phyloP scores from a whole-genome alignment of 2,888 invertebrate genomes.

The Parnassius orleans region DNA sequence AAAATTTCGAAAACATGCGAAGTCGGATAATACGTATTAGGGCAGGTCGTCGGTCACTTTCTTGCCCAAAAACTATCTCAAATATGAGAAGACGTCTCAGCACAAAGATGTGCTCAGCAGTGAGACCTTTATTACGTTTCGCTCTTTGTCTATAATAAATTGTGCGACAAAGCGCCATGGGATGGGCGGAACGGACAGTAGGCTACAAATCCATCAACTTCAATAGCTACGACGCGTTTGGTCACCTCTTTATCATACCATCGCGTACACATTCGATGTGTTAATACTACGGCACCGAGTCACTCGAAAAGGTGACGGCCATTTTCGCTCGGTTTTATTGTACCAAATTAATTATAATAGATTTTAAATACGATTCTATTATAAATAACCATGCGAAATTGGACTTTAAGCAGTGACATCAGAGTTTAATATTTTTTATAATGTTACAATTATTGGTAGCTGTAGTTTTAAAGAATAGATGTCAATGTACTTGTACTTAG shows the following conservation, averaged over 20 bases:
- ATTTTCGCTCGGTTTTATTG: slow-evolving; percentile 40
- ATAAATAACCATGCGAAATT: background rate
- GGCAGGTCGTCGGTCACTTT: too few relatives aligned
- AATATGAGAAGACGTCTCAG: too few relatives aligned
- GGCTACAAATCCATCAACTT: slow-evolving; percentile 16
- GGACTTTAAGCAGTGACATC: background rate
- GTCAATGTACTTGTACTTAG: background rate
- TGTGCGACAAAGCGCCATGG: slow-evolving; percentile 3
- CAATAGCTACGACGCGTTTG: slow-evolving; percentile 27
- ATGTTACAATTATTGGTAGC: background rate
- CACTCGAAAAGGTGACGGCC: slow-evolving; percentile 36
- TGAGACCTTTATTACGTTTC: background rate
- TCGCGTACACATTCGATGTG: slow-evolving; percentile 35
- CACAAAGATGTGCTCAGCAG: too few relatives aligned
- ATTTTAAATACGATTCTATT: background rate
- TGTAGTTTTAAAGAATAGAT: background rate
- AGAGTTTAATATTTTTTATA: background rate
- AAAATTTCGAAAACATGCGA: too few relatives aligned
- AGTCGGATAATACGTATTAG: too few relatives aligned
- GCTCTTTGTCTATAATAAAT: slow-evolving; percentile 11
- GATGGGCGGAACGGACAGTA: slow-evolving; percentile 7
- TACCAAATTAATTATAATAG: slow-evolving; percentile 20
- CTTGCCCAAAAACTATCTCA: too few relatives aligned
- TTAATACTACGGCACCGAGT: slow-evolving; percentile 31
- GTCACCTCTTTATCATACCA: slow-evolving; percentile 41